Conservation (phyloP, 2,888 invertebrate species). For the Disparrhopalites patrizii region DNA sequence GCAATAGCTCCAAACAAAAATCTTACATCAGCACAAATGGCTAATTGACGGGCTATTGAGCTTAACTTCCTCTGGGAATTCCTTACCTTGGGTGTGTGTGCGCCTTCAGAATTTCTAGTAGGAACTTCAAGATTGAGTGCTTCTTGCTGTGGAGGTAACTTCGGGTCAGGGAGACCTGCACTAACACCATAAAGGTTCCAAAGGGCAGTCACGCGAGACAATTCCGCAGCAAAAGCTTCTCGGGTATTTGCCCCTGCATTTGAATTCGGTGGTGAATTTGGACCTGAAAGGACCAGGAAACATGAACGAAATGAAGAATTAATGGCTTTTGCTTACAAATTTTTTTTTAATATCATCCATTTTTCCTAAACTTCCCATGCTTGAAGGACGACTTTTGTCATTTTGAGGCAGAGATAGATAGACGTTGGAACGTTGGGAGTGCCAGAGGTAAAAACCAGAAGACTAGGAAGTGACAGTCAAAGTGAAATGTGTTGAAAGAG, state of each 20-base stretch:
- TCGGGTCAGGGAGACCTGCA: constrained; percentile 50
- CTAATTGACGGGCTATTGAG: too few relatives aligned
- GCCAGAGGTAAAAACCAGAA: too few relatives aligned
- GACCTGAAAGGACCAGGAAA: constrained; percentile 41
- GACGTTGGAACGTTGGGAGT: too few relatives aligned
- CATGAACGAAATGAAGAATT: constrained; percentile 6
- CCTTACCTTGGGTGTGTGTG: constrained; percentile 47
- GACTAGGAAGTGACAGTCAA: too few relatives aligned
- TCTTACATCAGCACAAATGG: neutral
- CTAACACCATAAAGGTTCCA: constrained; percentile 71
- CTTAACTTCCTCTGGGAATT: neutral
- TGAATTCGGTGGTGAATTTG: constrained; percentile 47
- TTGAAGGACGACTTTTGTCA: too few relatives aligned
- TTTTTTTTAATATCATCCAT: neutral
- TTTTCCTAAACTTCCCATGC: too few relatives aligned
- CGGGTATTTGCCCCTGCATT: constrained; percentile 47
- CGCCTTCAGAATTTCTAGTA: constrained; percentile 49
- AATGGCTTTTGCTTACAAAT: neutral
- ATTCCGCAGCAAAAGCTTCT: constrained; percentile 63
- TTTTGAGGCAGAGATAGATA: too few relatives aligned
- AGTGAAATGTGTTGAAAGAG: too few relatives aligned
- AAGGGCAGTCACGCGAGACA: constrained; percentile 67
- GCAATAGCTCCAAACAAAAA: too few relatives aligned
- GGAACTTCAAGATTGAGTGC: constrained; percentile 70
- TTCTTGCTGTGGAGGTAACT: constrained; percentile 66